A percentile compares a stretch with the other conserved stretches of the same genome.
phyloP scores from a whole-genome alignment of 1,140 invertebrate species.

The Drosophila dunni region DNA sequence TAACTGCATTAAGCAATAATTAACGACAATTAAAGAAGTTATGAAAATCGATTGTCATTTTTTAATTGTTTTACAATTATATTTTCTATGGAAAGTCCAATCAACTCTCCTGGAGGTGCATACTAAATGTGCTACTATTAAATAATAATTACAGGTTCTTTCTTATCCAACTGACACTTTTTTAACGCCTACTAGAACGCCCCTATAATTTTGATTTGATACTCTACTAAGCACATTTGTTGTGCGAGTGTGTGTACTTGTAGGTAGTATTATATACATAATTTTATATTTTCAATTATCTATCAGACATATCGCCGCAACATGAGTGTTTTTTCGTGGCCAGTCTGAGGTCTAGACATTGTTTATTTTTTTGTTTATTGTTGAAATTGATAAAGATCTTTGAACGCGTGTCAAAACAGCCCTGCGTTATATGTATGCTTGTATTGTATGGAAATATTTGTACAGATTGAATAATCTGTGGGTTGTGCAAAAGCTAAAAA shows the following conservation, averaged over 20 bases:
- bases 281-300: slow-evolving; percentile 47
- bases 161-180: background rate
- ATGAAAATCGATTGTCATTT: no score
- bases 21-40: no score
- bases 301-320: slow-evolving; percentile 36
- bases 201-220: slow-evolving; percentile 20
- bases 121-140: no score
- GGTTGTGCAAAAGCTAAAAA: slow-evolving; percentile 28
- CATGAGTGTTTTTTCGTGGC: slow-evolving; percentile 30
- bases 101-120: no score
- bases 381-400: slow-evolving; percentile 40
- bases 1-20: no score
- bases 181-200: slow-evolving; percentile 11
- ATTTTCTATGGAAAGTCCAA: no score
- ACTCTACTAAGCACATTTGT: slow-evolving; percentile 1
- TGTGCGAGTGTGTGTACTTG: slow-evolving; percentile 1
- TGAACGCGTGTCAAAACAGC: slow-evolving; percentile 25
- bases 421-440: slow-evolving; percentile 1
- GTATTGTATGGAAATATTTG: slow-evolving; percentile 9
- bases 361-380: slow-evolving; percentile 33
- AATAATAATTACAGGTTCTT: no score
- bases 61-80: no score
- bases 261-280: slow-evolving; percentile 30
- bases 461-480: slow-evolving; percentile 20
- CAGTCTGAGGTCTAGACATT: slow-evolving; percentile 45